A percentile compares a stretch with the other conserved stretches of the same genome.
phyloP scores from a whole-genome alignment of 1,140 invertebrate genomes.

The Drosophila neocordata region DNA sequence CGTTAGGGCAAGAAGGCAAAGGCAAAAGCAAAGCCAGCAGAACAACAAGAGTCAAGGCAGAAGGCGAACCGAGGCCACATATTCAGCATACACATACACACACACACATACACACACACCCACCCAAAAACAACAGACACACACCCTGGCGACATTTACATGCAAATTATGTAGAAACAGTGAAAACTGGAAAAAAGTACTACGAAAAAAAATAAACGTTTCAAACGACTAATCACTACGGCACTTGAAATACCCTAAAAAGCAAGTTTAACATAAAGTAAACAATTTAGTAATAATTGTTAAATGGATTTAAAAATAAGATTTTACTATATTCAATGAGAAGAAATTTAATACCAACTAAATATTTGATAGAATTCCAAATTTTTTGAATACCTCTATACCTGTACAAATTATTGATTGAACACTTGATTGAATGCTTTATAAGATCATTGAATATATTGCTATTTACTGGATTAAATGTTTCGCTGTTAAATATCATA shows the following conservation, averaged over 20 bases:
- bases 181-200: slow-evolving; percentile 18
- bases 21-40: slow-evolving; percentile 30
- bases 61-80: slow-evolving; percentile 5
- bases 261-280: too few relatives aligned
- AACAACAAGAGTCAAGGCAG: slow-evolving; percentile 18
- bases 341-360: too few relatives aligned
- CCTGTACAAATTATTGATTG: too few relatives aligned
- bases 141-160: slow-evolving; percentile 27
- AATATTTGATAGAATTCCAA: too few relatives aligned
- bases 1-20: slow-evolving; percentile 11
- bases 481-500: too few relatives aligned
- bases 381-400: too few relatives aligned
- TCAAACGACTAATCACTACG: neutral
- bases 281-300: too few relatives aligned
- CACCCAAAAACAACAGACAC: slow-evolving; percentile 1
- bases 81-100: slow-evolving; percentile 10
- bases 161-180: slow-evolving; percentile 36
- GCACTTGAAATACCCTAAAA: neutral
- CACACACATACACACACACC: neutral
- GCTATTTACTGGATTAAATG: too few relatives aligned
- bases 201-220: neutral
- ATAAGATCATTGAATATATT: too few relatives aligned
- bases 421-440: too few relatives aligned
- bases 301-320: too few relatives aligned
- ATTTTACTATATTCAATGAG: too few relatives aligned